Percentiles rank a stretch among this genome's conserved stretches.
These are phyloP conservation scores for Naso thynnoides DNA, from an alignment of 2,797 vertebrate species.

Conservation along the genomic window DNA sequence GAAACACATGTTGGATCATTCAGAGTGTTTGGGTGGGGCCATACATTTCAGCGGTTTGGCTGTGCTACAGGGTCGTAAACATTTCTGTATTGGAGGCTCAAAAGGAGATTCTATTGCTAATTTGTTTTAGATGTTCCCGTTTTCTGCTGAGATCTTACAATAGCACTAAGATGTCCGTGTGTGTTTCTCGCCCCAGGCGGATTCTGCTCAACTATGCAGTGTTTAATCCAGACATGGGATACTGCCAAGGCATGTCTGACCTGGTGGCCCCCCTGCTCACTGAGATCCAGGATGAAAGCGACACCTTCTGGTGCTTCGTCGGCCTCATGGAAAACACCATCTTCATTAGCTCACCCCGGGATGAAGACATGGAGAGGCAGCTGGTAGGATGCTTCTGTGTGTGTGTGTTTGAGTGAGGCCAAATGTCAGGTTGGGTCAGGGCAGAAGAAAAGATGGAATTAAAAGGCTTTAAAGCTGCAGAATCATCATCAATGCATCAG, in stretches of 20 bases:
- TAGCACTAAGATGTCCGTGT: conserved; percentile 29
- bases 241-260: conserved; percentile 99
- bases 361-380: conserved; percentile 98
- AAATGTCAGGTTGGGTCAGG: background rate
- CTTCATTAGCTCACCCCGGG: conserved; percentile 96
- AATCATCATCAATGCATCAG: too few species aligned
- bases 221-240: conserved; percentile 92
- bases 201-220: conserved; percentile 97
- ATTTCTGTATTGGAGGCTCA: conserved; percentile 26
- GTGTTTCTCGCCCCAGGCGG: conserved; percentile 82
- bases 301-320: conserved; percentile 99
- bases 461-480: too few species aligned
- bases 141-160: conserved; percentile 31
- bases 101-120: conserved; percentile 5
- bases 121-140: conserved; percentile 11
- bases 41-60: conserved; percentile 49
- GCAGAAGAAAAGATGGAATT: too few species aligned
- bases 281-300: conserved; percentile 95
- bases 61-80: conserved; percentile 4
- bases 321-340: conserved; percentile 99
- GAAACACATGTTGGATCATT: conserved; percentile 62
- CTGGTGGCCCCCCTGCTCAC: conserved; percentile 97
- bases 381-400: conserved; percentile 84
- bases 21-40: conserved; percentile 59
- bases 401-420: background rate